A percentile compares a stretch with the other conserved stretches of the same genome.
phyloP scores from a whole-genome alignment of 2,797 vertebrate genomes.

The Microctenopoma stevenorrisi region DNA sequence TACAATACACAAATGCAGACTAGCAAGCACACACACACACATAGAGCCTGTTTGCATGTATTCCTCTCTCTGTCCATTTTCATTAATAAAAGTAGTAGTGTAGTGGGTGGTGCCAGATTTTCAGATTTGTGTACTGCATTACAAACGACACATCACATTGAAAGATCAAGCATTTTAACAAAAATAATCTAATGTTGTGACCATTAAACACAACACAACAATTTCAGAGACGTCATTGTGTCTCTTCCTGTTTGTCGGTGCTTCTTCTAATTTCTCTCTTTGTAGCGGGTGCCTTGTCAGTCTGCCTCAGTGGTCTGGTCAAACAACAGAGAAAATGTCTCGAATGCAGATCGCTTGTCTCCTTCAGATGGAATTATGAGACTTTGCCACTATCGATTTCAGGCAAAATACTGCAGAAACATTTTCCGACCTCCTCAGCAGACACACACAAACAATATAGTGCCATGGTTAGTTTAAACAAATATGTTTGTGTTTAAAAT shows the following conservation, averaged over 20 bases:
- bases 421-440: neutral
- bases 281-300: conserved; percentile 8
- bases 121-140: conserved; percentile 45
- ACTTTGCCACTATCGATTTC: conserved; percentile 31
- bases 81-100: conserved; percentile 58
- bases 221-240: conserved; percentile 2
- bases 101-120: conserved; percentile 43
- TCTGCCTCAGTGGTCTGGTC: conserved; percentile 23
- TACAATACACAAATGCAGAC: conserved; percentile 34
- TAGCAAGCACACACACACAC: neutral
- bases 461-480: no score
- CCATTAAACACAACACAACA: conserved; percentile 10
- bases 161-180: conserved; percentile 30
- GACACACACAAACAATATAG: neutral
- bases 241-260: conserved; percentile 20
- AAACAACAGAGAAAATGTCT: conserved; percentile 29
- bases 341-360: conserved; percentile 35
- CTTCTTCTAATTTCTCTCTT: conserved; percentile 23
- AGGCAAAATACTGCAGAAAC: conserved; percentile 7
- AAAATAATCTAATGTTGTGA: conserved; percentile 23
- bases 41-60: conserved; percentile 7
- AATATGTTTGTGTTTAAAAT: conserved; percentile 12
- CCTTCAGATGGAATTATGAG: conserved; percentile 27
- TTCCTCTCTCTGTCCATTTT: conserved; percentile 28
- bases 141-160: conserved; percentile 34